Percentiles rank a stretch among this genome's conserved stretches.
phyloP scores from a whole-genome alignment of 2,888 invertebrate genomes.

The Augiades crinisus region DNA sequence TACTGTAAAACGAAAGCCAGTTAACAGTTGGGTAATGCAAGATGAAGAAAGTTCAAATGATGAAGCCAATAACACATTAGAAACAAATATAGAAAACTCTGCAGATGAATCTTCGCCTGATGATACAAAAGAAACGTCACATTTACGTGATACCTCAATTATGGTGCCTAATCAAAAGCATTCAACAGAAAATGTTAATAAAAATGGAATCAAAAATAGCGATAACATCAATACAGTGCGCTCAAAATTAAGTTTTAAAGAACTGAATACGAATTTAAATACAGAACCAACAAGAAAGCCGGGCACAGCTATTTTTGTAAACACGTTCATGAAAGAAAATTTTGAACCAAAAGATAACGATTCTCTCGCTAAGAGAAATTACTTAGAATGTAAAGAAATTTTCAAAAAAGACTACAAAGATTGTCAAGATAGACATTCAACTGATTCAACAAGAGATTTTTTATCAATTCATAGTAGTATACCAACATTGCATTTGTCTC shows the following conservation, averaged over 20 bases:
- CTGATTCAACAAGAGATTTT: constrained; percentile 37
- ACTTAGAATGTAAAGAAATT: not conserved
- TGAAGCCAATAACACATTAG: constrained; percentile 4
- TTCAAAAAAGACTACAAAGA: not conserved
- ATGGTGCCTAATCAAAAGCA: not conserved
- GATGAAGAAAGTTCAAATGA: constrained; percentile 9
- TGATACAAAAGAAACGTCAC: not conserved
- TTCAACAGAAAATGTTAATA: not conserved
- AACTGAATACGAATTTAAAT: not conserved
- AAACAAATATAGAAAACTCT: constrained; percentile 37
- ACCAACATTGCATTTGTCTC: constrained; percentile 48
- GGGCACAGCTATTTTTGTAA: not conserved
- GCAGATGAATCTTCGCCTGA: not conserved
- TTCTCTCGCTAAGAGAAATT: not conserved
- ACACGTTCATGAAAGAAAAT: not conserved
- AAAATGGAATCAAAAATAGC: not conserved
- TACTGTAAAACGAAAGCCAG: constrained; percentile 34
- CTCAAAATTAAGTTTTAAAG: not conserved
- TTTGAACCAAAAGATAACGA: not conserved
- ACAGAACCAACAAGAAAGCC: not conserved
- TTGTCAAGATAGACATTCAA: not conserved
- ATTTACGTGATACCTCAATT: not conserved
- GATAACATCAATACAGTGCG: not conserved
- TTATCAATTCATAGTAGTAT: constrained; percentile 32
- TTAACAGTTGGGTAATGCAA: constrained; percentile 47